A percentile compares a stretch with the other conserved stretches of the same genome.
Conservation (phyloP, 2,113 vertebrate genomes). For the Ctenomys sociabilis region DNA sequence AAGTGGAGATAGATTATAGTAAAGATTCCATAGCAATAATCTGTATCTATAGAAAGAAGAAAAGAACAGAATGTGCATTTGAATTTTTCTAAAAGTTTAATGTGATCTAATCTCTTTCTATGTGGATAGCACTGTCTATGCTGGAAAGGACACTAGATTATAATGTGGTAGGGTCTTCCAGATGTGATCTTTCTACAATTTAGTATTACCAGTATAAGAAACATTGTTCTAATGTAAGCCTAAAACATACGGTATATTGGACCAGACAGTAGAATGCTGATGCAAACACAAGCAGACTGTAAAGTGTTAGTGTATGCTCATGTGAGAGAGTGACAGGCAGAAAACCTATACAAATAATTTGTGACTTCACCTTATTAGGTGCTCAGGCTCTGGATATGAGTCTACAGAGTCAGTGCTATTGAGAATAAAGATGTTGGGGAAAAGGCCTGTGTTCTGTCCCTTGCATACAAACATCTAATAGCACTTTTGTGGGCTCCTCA, state of each 20-base stretch:
- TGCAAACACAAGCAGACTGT: not conserved
- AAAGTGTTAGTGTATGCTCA: not conserved
- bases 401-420: too few species aligned
- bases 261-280: not conserved
- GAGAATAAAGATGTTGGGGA: too few species aligned
- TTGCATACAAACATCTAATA: too few species aligned
- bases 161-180: not conserved
- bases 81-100: slow-evolving; percentile 11
- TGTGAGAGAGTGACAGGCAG: too few species aligned
- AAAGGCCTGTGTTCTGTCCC: too few species aligned
- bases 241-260: not conserved
- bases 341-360: too few species aligned
- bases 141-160: not conserved
- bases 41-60: not conserved
- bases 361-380: too few species aligned
- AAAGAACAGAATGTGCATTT: not conserved
- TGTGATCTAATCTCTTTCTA: not conserved
- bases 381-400: too few species aligned
- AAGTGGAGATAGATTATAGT: not conserved
- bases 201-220: not conserved
- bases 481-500: too few species aligned
- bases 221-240: not conserved
- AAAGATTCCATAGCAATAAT: not conserved
- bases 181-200: not conserved
- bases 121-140: not conserved